Conservation (phyloP, 2,113 vertebrate species). For the Mormyrus lacerda region DNA sequence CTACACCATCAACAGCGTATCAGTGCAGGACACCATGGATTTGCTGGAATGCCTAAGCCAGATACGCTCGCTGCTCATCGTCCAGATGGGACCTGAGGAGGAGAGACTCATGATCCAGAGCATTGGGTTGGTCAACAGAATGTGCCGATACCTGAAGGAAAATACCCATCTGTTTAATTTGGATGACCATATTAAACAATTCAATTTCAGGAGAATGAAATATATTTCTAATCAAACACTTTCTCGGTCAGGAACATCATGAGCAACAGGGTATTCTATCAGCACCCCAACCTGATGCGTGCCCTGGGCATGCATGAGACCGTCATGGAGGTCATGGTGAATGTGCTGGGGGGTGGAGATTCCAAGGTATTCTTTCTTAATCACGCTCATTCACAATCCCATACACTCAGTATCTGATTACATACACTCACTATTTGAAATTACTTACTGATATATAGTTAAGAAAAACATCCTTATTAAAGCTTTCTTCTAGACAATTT, state of each 20-base stretch:
- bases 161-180: not conserved
- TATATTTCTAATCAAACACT: not conserved
- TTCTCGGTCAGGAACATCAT: slow-evolving; percentile 74
- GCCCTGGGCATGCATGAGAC: slow-evolving; percentile 91
- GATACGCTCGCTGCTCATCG: slow-evolving; percentile 90
- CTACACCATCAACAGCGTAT: slow-evolving; percentile 79
- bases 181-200: not conserved
- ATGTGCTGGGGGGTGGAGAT: slow-evolving; percentile 81
- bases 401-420: not conserved
- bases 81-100: slow-evolving; percentile 94
- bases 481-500: not conserved
- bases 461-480: not conserved
- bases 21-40: slow-evolving; percentile 79
- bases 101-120: slow-evolving; percentile 96
- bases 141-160: not conserved
- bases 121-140: slow-evolving; percentile 68
- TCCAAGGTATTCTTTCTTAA: slow-evolving; percentile 68
- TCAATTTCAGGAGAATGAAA: not conserved
- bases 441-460: not conserved
- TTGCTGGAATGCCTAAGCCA: slow-evolving; percentile 86
- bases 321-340: slow-evolving; percentile 94
- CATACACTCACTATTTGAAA: not conserved
- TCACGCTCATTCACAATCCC: not conserved
- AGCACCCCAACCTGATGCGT: slow-evolving; percentile 89
- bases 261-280: slow-evolving; percentile 92